Conservation (phyloP, 1,140 invertebrate species). For the Myzus persicae region DNA sequence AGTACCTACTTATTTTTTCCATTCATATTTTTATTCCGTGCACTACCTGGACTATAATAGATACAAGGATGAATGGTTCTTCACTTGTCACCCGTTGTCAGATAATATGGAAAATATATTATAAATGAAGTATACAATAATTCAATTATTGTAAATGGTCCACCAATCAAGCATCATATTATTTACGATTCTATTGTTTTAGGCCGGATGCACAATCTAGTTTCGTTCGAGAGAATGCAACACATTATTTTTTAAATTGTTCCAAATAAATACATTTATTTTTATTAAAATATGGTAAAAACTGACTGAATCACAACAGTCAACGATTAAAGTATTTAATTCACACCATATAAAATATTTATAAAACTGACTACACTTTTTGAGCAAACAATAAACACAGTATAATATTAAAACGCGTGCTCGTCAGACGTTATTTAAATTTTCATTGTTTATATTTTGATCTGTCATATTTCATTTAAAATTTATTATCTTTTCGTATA, state of each 20-base stretch:
- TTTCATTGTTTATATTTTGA: conserved; percentile 22
- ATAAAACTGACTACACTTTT: background rate
- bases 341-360: background rate
- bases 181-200: too few relatives aligned
- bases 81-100: too few relatives aligned
- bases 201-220: background rate
- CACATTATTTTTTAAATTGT: background rate
- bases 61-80: too few relatives aligned
- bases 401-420: background rate
- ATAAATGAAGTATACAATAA: background rate
- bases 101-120: too few relatives aligned
- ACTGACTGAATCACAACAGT: background rate
- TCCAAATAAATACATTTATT: background rate
- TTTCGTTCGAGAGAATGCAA: background rate
- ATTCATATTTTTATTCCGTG: too few relatives aligned
- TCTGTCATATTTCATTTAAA: conserved; percentile 19
- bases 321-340: background rate
- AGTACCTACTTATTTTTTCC: too few relatives aligned
- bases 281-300: background rate
- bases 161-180: background rate
- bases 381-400: background rate
- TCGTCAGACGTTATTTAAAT: conserved; percentile 13
- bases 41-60: too few relatives aligned
- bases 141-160: background rate
- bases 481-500: background rate